Evolutionary conservation across 35 echinoderm and acorn worm species (phyloP), one percentile per base, ranked within the genome.

Genomic region (Apostichopus japonicus): DNA sequence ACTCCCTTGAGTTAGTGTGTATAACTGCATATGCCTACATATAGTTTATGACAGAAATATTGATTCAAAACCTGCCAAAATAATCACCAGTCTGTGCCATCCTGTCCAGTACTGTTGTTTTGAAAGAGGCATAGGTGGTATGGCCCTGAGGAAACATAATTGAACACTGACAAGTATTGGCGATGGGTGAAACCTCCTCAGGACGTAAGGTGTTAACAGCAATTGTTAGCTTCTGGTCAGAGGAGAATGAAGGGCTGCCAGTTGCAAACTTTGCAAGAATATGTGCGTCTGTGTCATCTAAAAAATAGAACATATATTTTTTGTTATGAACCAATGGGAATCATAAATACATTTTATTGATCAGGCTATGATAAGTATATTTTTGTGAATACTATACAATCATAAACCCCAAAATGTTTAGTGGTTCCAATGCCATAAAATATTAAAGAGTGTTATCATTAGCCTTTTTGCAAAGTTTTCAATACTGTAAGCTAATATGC

Each of bases 181-280:
- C 78, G 44, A 80, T 80, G 23, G 78, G 78, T 27, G 78, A 80
- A 25, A 80, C 22, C 78, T 80, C 78, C 6, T 80, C 78, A 5
- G 78, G 78, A 27, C 44, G 78, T 27, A 80, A 80, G 10, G 21
- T 80, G 78, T 80, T 80, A 13, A 80, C 15, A 25, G 78, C 23
- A 24, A 51, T 15, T 13, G 13, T 80, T 14, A 80, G 24, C 52
- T 23, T 53, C 14, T 25, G 21, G 44, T 80, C 44, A 75, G 15
- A 3, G 14, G 78, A 80, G 13, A 80, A 15, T 15, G 78, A 23
- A 14, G 78, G 14, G 27, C 22, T 33, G 6, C 78, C 78, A 51
- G 78, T 80, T 25, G 78, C 78, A 80, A 51, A 51, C 15, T 25
- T 80, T 24, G 78, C 78, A 80, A 80, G 14, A 6, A 53, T 51